Conservation (phyloP, 1,140 invertebrate genomes). For the Eulimnadia texana region DNA sequence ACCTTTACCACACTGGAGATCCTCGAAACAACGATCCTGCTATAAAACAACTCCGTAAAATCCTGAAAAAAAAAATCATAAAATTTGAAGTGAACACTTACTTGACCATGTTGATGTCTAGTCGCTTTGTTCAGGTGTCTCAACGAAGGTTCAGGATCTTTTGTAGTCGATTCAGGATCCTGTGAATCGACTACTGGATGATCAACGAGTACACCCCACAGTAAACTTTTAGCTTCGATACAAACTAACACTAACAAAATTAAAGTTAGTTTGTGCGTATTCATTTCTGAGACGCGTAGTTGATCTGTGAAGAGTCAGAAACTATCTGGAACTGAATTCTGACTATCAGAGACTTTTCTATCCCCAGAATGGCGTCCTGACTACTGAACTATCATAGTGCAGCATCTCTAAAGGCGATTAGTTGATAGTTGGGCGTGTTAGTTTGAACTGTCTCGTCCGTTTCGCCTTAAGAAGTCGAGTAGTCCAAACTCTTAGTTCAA, state of each 20-base stretch:
- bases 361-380: not conserved
- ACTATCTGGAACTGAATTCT: not conserved
- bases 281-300: too few species aligned
- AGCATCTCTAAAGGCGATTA: not conserved
- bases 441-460: not conserved
- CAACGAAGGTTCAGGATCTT: too few species aligned
- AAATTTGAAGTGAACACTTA: not conserved
- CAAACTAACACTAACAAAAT: too few species aligned
- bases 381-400: not conserved
- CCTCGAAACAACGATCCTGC: slow-evolving; percentile 3
- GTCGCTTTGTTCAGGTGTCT: too few species aligned
- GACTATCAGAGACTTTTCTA: not conserved
- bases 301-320: too few species aligned
- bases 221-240: too few species aligned
- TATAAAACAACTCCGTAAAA: not conserved
- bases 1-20: slow-evolving; percentile 12
- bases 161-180: too few species aligned
- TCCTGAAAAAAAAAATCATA: not conserved
- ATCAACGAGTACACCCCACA: too few species aligned
- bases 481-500: too few species aligned
- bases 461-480: too few species aligned
- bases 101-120: slow-evolving; percentile 1
- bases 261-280: too few species aligned
- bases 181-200: too few species aligned
- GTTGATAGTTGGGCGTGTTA: not conserved